Evolutionary conservation across 2,797 vertebrate genomes (phyloP).

Genomic region (Chloroceryle amazona): DNA sequence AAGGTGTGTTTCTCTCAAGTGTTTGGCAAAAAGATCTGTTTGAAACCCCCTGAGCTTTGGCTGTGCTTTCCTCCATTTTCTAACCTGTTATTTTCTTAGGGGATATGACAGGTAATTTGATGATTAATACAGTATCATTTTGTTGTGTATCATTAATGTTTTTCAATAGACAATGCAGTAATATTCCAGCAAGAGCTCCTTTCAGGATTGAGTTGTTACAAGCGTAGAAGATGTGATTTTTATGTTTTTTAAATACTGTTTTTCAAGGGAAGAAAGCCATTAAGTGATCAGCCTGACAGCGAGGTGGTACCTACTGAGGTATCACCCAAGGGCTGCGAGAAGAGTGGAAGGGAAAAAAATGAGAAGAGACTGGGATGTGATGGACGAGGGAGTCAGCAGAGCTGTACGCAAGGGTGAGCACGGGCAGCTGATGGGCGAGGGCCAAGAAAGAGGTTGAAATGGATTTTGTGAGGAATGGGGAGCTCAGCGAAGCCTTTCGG

Average conservation of each 20-base stretch:
- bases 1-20: not conserved
- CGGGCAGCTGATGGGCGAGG: accelerated
- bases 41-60: not conserved
- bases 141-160: not conserved
- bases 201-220: not conserved
- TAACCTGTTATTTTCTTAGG: not conserved
- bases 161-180: not conserved
- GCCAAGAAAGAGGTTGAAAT: not conserved
- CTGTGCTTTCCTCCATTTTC: not conserved
- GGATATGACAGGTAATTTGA: not conserved
- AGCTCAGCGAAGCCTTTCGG: not conserved
- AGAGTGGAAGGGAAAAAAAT: not conserved
- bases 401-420: not conserved
- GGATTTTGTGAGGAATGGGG: not conserved
- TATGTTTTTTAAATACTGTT: not conserved
- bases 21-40: not conserved
- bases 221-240: not conserved
- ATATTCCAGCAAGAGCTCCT: not conserved
- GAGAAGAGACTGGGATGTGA: not conserved
- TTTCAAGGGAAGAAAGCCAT: not conserved
- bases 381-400: not conserved
- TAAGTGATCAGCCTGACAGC: not conserved
- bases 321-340: not conserved
- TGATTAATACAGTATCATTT: not conserved
- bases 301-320: accelerated